Conservation (phyloP, 2,888 invertebrate species). For the Neelides folsomi region DNA sequence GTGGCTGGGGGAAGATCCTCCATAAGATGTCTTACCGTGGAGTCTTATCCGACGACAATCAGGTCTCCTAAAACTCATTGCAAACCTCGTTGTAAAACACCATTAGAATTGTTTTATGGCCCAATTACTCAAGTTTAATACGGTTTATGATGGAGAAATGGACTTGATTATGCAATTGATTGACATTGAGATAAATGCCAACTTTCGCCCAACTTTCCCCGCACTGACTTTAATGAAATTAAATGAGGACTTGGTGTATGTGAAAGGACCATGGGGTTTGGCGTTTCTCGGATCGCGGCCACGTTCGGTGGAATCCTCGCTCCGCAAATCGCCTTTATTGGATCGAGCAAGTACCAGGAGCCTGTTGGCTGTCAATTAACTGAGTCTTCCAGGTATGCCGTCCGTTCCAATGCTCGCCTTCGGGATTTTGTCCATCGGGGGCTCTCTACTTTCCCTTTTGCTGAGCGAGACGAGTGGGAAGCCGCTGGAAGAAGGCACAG, state of each 20-base stretch:
- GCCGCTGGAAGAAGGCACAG: conserved; percentile 17
- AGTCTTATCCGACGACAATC: background rate
- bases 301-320: conserved; percentile 20
- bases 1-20: conserved; percentile 17
- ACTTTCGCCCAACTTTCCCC: background rate
- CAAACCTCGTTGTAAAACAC: background rate
- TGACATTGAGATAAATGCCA: background rate
- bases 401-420: conserved; percentile 21
- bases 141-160: too few relatives aligned
- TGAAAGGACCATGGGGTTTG: conserved; percentile 24
- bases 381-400: conserved; percentile 13
- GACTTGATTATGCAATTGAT: background rate
- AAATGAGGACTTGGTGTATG: conserved; percentile 19
- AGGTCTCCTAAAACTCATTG: too few relatives aligned
- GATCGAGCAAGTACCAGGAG: conserved; percentile 14
- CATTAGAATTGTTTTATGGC: background rate
- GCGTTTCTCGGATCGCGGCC: conserved; percentile 19
- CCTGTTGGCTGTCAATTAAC: background rate
- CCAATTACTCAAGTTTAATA: too few relatives aligned
- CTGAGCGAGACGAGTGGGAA: conserved; percentile 20
- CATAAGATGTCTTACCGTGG: conserved; percentile 3
- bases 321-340: conserved; percentile 20
- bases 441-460: conserved; percentile 19
- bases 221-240: conserved; percentile 9
- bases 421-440: conserved; percentile 17